Conservation (phyloP, 2,113 vertebrate species). For the Aphyosemion australe region DNA sequence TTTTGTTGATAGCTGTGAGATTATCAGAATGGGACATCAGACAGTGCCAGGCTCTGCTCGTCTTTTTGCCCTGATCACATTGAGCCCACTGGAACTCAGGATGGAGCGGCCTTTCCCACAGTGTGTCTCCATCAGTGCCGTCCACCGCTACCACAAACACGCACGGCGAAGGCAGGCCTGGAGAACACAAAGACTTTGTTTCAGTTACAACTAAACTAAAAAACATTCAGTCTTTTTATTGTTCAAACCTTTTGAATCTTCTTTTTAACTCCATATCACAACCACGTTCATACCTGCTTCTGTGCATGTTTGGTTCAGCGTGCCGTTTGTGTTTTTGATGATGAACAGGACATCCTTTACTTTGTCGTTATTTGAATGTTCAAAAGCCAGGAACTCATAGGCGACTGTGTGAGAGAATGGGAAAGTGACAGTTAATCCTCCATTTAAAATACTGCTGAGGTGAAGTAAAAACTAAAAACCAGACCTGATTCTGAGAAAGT, state of each 20-base stretch:
- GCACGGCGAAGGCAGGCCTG: slow-evolving; percentile 85
- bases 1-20: slow-evolving; percentile 72
- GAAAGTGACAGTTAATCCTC: background rate
- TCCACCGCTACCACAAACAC: slow-evolving; percentile 82
- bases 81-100: slow-evolving; percentile 81
- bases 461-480: slow-evolving; percentile 9
- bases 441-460: background rate
- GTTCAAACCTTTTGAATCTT: too few species aligned
- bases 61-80: slow-evolving; percentile 71
- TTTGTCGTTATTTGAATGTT: slow-evolving; percentile 83
- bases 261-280: background rate
- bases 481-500: slow-evolving; percentile 80
- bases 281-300: slow-evolving; percentile 75
- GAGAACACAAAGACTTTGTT: slow-evolving; percentile 1
- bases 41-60: slow-evolving; percentile 66
- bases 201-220: background rate
- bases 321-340: slow-evolving; percentile 71
- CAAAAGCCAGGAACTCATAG: slow-evolving; percentile 83
- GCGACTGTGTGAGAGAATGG: slow-evolving; percentile 72
- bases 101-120: slow-evolving; percentile 83
- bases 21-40: slow-evolving; percentile 74
- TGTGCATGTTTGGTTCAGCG: slow-evolving; percentile 78
- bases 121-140: slow-evolving; percentile 80
- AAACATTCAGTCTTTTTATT: too few species aligned
- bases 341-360: slow-evolving; percentile 88